These are phyloP conservation scores for Istiophorus platypterus DNA, from an alignment of 2,113 vertebrate genomes.

Conservation along the genomic window DNA sequence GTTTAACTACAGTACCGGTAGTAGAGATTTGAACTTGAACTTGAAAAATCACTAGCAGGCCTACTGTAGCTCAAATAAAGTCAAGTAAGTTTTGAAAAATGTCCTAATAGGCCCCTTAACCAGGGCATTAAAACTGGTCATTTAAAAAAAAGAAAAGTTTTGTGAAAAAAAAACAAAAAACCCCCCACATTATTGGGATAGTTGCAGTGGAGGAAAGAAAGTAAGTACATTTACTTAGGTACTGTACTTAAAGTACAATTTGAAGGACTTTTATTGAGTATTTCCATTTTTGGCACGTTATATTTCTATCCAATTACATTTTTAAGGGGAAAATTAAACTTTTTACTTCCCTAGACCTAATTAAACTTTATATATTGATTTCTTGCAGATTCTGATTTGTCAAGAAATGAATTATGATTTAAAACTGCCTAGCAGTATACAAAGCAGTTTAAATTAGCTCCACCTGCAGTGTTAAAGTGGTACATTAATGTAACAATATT, in stretches of 20 bases:
- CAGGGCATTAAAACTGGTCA: background rate
- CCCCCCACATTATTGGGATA: background rate
- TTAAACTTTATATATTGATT: too few species aligned
- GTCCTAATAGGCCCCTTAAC: background rate
- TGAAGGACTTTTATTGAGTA: background rate
- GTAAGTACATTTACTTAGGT: background rate
- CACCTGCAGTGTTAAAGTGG: background rate
- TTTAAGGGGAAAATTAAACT: background rate
- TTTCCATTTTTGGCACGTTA: background rate
- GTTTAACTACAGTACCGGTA: background rate
- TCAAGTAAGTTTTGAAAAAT: background rate
- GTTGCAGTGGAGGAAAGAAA: background rate
- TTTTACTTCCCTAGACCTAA: background rate
- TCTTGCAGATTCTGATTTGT: too few species aligned
- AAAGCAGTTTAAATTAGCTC: background rate
- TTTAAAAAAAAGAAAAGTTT: background rate
- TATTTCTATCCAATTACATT: background rate
- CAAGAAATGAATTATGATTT: background rate
- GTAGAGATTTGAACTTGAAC: background rate
- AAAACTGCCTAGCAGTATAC: background rate
- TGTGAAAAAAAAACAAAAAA: too few species aligned
- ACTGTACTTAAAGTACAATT: background rate
- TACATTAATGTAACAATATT: background rate
- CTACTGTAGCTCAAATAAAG: background rate
- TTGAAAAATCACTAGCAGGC: background rate